Evolutionary conservation across 2,113 vertebrate genomes (phyloP), one percentile per base, ranked within the genome.

Genomic region (Tachuris rubrigastra): DNA sequence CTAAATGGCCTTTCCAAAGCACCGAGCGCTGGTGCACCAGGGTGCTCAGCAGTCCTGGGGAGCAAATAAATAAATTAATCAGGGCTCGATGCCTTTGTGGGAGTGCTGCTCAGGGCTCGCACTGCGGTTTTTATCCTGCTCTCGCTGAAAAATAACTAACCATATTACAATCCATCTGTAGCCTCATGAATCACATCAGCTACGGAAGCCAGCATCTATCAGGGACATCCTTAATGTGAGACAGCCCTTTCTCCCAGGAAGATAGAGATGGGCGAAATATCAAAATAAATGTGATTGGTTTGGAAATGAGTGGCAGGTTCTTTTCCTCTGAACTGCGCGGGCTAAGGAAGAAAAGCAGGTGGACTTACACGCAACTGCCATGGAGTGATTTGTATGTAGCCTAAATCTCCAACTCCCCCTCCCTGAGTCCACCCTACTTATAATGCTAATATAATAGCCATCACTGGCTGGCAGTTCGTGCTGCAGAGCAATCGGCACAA

Each of bases 391-490:
- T 85, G 79, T 81, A 23, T 1, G 46, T 12, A 68, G 56, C 59
- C 49, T 74, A 90, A 91, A 94, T 91, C 85, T 85, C 68, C 52
- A 77, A 79, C 89, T 67, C 85, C 65, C 37, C 33, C 65, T 88
- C 63, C 63, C 50, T 0, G 0, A 84, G 83, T 93, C 93, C 93
- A 93, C 86, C 79, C 74, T 87, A 23, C 87, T 95, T 82, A 79
- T 88, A 93, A 96, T 90, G 87, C 90, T 96, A 89, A 85, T 94
- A 93, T 94, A 96, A 97, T 73, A 89, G 79, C 94, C 93, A 79
- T 93, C 76, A 93, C 76, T 93, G 14, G 7, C 85, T 52, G 56
- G 90, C 95, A 95, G 88, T 91, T 95, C 85, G 90, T 72, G 35
- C 85, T 58, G 83, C 17, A 8, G 89, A 80, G 84, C 89, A n/a